Evolutionary conservation across 2,113 vertebrate species (phyloP).

Genomic region (Panthera uncia): DNA sequence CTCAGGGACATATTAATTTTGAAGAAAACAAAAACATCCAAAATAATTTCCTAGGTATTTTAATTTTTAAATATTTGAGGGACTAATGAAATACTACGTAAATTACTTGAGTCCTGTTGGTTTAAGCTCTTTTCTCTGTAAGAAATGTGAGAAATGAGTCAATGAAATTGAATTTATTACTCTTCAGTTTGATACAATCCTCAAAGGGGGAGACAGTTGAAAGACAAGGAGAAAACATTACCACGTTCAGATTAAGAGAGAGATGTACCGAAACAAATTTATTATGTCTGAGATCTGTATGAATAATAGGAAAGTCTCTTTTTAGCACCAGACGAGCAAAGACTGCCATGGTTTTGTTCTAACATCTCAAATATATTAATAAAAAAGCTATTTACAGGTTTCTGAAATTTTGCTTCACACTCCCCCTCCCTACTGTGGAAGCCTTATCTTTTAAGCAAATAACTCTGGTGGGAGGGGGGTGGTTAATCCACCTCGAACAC

Average conservation of each 20-base stretch:
- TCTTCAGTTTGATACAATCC: conserved; percentile 50
- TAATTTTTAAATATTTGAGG: neutral
- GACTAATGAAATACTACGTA: neutral
- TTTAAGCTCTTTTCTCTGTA: conserved; percentile 9
- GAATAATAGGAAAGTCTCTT: conserved; percentile 46
- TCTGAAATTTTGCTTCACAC: neutral
- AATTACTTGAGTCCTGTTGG: neutral
- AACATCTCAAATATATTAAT: neutral
- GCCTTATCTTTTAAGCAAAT: neutral
- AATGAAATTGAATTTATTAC: neutral
- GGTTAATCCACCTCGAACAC: neutral
- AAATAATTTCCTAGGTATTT: neutral
- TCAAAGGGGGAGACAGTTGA: conserved; percentile 1
- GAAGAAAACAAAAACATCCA: conserved; percentile 6
- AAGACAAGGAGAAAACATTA: conserved; percentile 30
- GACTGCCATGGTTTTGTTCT: neutral
- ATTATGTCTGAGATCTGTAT: conserved; percentile 44
- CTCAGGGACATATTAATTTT: neutral
- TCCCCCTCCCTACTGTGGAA: neutral
- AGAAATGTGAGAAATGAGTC: neutral
- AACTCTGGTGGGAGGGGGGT: neutral
- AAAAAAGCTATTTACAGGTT: neutral
- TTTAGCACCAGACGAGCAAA: neutral
- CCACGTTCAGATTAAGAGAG: neutral
- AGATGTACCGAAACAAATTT: conserved; percentile 51